Evolutionary conservation across 2,113 vertebrate genomes (phyloP), one percentile per base, ranked within the genome.

Genomic region (Thryonomys swinderianus): DNA sequence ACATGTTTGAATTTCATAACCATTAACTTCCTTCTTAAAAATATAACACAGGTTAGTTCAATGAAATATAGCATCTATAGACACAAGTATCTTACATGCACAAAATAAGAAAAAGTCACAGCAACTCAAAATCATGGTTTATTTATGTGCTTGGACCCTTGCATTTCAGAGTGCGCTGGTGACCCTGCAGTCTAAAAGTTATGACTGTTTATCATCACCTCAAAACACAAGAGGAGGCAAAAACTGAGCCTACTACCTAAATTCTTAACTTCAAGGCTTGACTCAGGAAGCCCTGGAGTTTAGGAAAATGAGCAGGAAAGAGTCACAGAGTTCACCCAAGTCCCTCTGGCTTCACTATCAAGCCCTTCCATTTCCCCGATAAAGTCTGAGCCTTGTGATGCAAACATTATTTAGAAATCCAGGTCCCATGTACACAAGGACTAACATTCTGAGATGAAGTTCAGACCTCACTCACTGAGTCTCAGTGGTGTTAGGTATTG

Each of bases 391-490:
- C 61, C 93, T 93, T 40, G 73, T 90, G 64, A 91, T 84, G 83
- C 79, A 57, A 97, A 73, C 32, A 45, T 11, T 37, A 64, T 80
- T 82, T 84, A 69, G 85, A 94, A 94, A 51, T 94, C 90, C 89
- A 81, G 25, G 69, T 79, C 85, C 32, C 88, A 30, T 83, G 55
- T 64, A 67, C 79, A 78, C n/a, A 90, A 76, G 45, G 85, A 14
- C 89, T 92, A 40, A 82, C 95, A 82, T 79, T 59, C 87, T 61
- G 90, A 97, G 96, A 96, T 90, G 86, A 97, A 96, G 67, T 96
- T 97, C 96, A 96, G 87, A 87, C 79, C 96, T 93, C 67, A 84
- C 78, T 76, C 40, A 84, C 83, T 88, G 74, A 76, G 94, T 85
- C 88, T 94, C 86, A 79, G 95, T 18, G 91, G 96, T 74, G 40